Conservation (phyloP, 2,797 vertebrate genomes). For the Tokudaia tokunoshimensis region DNA sequence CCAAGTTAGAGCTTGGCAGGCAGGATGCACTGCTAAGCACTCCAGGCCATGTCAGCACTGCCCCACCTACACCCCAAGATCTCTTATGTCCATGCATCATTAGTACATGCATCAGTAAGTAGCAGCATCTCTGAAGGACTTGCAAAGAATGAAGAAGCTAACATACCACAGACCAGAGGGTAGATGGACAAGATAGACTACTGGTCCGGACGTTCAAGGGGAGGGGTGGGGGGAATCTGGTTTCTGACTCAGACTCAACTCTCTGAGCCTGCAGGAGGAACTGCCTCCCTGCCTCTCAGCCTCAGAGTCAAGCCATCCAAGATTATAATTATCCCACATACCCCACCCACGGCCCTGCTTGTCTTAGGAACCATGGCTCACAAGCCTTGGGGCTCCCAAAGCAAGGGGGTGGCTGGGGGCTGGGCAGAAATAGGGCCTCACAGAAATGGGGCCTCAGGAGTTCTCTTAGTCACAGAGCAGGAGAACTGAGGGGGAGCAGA, state of each 20-base stretch:
- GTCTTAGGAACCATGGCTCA: conserved; percentile 50
- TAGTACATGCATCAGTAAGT: neutral
- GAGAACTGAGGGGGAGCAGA: neutral
- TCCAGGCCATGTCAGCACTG: neutral
- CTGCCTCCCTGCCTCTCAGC: conserved; percentile 72
- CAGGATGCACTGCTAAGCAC: neutral
- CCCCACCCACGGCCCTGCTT: conserved; percentile 76
- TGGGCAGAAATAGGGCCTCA: conserved; percentile 34
- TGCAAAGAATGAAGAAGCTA: too few relatives aligned
- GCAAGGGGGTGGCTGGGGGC: conserved; percentile 37
- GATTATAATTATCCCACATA: conserved; percentile 79
- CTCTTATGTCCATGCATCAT: neutral
- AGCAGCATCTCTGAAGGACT: neutral
- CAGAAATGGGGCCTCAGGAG: neutral
- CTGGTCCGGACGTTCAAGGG: neutral
- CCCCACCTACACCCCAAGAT: neutral
- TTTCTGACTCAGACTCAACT: conserved; percentile 74
- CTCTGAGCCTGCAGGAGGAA: conserved; percentile 56
- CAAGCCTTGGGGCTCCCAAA: conserved; percentile 65
- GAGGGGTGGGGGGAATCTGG: neutral
- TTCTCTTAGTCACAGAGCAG: conserved; percentile 68
- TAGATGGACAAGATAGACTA: conserved; percentile 4
- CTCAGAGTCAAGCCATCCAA: conserved; percentile 69
- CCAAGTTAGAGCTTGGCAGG: neutral
- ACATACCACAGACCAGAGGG: neutral